Evolutionary conservation across 2,888 invertebrate species (phyloP), one percentile per base, ranked within the genome.

Genomic region (Ptilodon capucinus): DNA sequence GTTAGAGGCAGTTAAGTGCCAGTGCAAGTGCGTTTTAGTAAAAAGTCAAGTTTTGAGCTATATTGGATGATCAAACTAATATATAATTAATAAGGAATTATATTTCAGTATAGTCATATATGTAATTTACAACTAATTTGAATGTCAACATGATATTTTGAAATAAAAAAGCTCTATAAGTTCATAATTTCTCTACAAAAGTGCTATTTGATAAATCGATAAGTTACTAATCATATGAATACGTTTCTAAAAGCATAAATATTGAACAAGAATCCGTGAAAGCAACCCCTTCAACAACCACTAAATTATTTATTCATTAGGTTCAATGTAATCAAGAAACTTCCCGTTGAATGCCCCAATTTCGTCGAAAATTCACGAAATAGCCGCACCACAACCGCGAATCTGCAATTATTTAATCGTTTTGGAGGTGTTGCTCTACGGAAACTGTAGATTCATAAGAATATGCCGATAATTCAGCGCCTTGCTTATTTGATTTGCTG

Each of bases 341-440:
- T 84, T 83, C 76, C 69, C 63, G 68, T 68, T 65, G 69, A 83
- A 81, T 76, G 78, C 76, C 75, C 79, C 79, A 82, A 81, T 84
- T 84, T 81, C 68, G 71, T 71, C 57, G 75, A 75, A 84, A 84
- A 80, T 83, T 84, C 72, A 79, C 81, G 76, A 83, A 81, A 75
- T 71, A 78, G 71, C 78, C 70, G 60, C 70, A 56, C 74, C 64
- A 68, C 74, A 75, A 81, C 82, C 82, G 72, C 80, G 80, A 79
- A 76, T 82, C 81, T 84, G 78, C 82, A 81, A 84, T 86, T 84
- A 87, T 87, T 86, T 84, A 81, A 85, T 84, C 83, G 83, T 83
- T 84, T 84, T 81, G 68, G 80, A 84, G 79, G 82, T 86, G 82
- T 83, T 83, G 71, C 78, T 80, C 73, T 61, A 75, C 79, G 80